A percentile compares a stretch with the other conserved stretches of the same genome.
Evolutionary conservation across 2,888 invertebrate genomes (phyloP).

Genomic region (Buathra laborator): DNA sequence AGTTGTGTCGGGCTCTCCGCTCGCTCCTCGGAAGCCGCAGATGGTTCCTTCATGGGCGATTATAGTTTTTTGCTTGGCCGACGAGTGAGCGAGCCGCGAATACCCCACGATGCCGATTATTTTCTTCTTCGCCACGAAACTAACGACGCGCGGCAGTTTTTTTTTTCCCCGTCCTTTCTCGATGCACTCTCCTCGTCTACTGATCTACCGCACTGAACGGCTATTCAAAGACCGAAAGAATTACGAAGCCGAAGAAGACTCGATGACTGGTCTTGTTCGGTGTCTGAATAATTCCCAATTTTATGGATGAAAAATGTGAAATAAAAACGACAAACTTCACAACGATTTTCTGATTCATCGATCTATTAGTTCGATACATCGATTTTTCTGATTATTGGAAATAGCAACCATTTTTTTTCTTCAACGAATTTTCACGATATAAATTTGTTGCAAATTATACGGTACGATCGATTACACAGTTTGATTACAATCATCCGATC

Average conservation of each 20-base stretch:
- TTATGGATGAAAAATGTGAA: slow-evolving; percentile 2
- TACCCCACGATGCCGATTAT: slow-evolving; percentile 59
- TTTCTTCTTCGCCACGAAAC: slow-evolving; percentile 54
- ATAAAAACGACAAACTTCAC: not conserved
- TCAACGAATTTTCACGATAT: not conserved
- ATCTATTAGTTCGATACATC: not conserved
- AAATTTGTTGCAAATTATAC: not conserved
- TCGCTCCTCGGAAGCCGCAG: slow-evolving; percentile 81
- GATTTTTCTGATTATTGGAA: not conserved
- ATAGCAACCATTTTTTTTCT: no score
- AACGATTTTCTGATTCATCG: not conserved
- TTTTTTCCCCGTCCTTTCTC: slow-evolving; percentile 9
- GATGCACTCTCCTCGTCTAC: slow-evolving; percentile 43
- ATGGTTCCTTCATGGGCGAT: slow-evolving; percentile 82
- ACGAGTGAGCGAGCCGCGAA: slow-evolving; percentile 44
- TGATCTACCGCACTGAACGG: slow-evolving; percentile 44
- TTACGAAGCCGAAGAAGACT: not conserved
- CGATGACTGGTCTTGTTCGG: slow-evolving; percentile 31
- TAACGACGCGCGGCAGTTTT: slow-evolving; percentile 45
- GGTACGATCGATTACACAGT: slow-evolving; percentile 33
- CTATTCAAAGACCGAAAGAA: slow-evolving; percentile 22
- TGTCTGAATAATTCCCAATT: slow-evolving; percentile 19
- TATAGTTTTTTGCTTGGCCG: slow-evolving; percentile 73
- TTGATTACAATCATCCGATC: slow-evolving; percentile 26
- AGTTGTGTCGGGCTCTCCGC: slow-evolving; percentile 27